phyloP scores from a whole-genome alignment of 2,797 vertebrate species.

The Mycteria americana region DNA sequence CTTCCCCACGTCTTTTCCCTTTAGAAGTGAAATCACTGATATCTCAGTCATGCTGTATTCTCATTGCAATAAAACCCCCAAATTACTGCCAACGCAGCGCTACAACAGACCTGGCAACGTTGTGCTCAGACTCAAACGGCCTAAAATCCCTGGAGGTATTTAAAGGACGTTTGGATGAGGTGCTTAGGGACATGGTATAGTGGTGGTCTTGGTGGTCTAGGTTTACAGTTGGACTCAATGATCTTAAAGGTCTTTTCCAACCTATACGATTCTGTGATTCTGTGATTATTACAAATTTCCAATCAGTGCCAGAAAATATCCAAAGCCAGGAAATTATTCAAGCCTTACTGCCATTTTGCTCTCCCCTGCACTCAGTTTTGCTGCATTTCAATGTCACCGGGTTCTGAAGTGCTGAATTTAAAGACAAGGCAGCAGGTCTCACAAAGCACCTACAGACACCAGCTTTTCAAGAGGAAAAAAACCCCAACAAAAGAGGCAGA shows the following conservation, averaged over 20 bases:
- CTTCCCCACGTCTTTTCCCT: neutral
- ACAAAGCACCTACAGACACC: fast-evolving
- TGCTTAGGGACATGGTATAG: too few species aligned
- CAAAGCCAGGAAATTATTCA: neutral
- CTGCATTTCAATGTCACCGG: neutral
- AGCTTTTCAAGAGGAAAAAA: neutral
- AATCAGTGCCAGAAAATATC: neutral
- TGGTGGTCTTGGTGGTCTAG: too few species aligned
- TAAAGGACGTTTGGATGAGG: too few species aligned
- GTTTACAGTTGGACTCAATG: too few species aligned
- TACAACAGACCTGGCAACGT: neutral
- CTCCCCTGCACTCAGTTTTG: neutral
- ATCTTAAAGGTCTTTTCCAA: too few species aligned
- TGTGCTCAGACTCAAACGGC: neutral
- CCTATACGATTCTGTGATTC: too few species aligned
- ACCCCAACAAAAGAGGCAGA: too few species aligned
- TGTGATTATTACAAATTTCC: neutral
- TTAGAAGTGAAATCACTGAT: neutral
- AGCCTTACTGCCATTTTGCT: neutral
- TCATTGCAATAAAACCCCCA: neutral
- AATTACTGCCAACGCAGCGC: neutral
- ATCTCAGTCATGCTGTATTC: neutral
- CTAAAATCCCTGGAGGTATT: too few species aligned
- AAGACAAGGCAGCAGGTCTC: neutral
- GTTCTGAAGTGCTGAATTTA: neutral